Evolutionary conservation across 2,888 invertebrate species (phyloP).

Genomic region (Cyclophora punctaria): DNA sequence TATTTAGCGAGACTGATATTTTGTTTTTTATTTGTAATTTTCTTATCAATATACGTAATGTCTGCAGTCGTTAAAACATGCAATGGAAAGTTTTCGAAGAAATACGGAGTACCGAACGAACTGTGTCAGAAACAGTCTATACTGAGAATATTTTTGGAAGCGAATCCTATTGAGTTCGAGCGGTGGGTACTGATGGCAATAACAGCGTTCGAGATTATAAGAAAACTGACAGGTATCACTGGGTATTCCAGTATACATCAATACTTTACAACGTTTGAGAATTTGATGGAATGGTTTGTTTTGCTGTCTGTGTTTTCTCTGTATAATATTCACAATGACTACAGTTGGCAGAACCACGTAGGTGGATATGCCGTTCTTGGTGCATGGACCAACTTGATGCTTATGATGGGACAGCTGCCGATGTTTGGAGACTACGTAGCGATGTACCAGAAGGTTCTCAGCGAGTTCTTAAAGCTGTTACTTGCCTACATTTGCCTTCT

Average conservation of each 20-base stretch:
- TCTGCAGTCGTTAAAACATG: conserved; percentile 84
- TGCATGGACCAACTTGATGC: conserved; percentile 91
- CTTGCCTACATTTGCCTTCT: conserved; percentile 88
- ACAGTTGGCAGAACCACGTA: conserved; percentile 90
- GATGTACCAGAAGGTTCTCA: conserved; percentile 90
- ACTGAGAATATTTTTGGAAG: conserved; percentile 80
- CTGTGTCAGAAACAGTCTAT: conserved; percentile 84
- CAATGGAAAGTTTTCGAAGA: conserved; percentile 64
- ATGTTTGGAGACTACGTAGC: conserved; percentile 93
- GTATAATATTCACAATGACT: conserved; percentile 84
- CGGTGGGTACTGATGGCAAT: conserved; percentile 86
- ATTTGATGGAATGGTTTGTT: conserved; percentile 91
- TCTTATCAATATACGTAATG: conserved; percentile 85
- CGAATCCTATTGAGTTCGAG: conserved; percentile 86
- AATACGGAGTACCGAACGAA: conserved; percentile 78
- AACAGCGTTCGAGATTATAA: conserved; percentile 83
- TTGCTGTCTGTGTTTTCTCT: conserved; percentile 87
- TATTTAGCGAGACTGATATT: conserved; percentile 87
- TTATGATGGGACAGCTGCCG: conserved; percentile 91
- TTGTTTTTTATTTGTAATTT: conserved; percentile 85
- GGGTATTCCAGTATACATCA: conserved; percentile 86
- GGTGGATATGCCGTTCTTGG: conserved; percentile 89
- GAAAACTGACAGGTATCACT: conserved; percentile 86
- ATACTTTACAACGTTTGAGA: conserved; percentile 88
- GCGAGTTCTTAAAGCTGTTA: conserved; percentile 87